Percentiles rank a stretch among this genome's conserved stretches.
Evolutionary conservation across 53 echinoderm and acorn worm genomes (phyloP).

Genomic region (Echinometra lucunter): DNA sequence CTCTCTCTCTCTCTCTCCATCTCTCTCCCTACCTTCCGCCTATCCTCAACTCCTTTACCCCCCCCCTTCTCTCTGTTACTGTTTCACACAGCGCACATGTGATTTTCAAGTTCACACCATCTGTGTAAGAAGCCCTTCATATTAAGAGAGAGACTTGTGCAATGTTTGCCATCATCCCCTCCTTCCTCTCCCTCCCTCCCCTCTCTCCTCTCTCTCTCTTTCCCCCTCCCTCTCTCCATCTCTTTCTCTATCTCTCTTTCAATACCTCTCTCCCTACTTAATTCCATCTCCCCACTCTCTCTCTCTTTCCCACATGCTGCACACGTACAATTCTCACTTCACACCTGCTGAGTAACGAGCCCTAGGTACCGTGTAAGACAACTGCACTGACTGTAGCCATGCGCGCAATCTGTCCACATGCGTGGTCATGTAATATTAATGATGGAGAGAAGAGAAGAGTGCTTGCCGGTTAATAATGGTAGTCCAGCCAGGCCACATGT

Average conservation of each 20-base stretch:
- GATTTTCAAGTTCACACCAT: too few species aligned
- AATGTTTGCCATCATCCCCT: too few species aligned
- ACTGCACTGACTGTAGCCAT: neutral
- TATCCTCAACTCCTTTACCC: too few species aligned
- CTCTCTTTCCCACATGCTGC: too few species aligned
- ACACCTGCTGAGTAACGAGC: constrained; percentile 5
- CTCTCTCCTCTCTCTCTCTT: neutral
- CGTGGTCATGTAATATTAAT: constrained; percentile 38
- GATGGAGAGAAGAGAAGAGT: neutral
- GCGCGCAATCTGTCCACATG: constrained; percentile 18
- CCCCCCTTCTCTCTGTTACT: too few species aligned
- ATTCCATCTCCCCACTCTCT: neutral
- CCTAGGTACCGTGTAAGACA: neutral
- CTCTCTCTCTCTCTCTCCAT: too few species aligned
- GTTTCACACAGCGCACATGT: too few species aligned
- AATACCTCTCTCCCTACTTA: neutral
- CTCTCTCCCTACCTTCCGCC: too few species aligned
- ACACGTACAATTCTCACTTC: constrained; percentile 10
- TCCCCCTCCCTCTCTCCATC: neutral
- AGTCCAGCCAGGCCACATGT: neutral
- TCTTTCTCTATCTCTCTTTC: neutral
- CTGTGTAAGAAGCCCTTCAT: too few species aligned
- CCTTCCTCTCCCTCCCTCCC: neutral
- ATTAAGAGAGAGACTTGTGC: too few species aligned
- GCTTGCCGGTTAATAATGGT: neutral